A percentile compares a stretch with the other conserved stretches of the same genome.
These are phyloP conservation scores for Pyrgus malvae DNA, from an alignment of 2,888 invertebrate genomes.

Conservation along the genomic window DNA sequence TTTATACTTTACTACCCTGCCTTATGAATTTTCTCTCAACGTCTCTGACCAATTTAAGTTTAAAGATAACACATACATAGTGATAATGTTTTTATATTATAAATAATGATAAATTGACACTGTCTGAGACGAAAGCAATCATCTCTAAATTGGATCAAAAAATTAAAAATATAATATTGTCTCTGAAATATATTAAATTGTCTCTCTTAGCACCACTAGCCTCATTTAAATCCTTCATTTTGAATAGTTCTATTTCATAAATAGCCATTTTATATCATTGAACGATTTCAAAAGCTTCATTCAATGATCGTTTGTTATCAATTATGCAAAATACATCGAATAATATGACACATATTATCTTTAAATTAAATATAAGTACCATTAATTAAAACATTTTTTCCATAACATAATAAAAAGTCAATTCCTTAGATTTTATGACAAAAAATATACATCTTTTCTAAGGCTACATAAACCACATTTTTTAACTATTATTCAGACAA, in stretches of 20 bases:
- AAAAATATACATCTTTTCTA: constrained; percentile 4
- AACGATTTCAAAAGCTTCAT: background rate
- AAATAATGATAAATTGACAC: constrained; percentile 66
- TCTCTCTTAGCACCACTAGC: constrained; percentile 73
- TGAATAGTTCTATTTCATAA: constrained; percentile 1
- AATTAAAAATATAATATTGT: constrained; percentile 69
- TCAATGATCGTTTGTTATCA: background rate
- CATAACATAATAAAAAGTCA: constrained; percentile 17
- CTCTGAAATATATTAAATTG: constrained; percentile 70
- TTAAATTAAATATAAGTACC: no score
- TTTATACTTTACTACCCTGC: constrained; percentile 70
- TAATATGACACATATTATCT: no score
- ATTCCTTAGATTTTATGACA: constrained; percentile 25
- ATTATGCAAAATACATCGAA: background rate
- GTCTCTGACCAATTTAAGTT: constrained; percentile 42
- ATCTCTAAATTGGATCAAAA: constrained; percentile 70
- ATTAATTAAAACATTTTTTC: background rate
- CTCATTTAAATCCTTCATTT: constrained; percentile 37
- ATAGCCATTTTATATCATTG: constrained; percentile 14
- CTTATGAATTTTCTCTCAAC: constrained; percentile 56
- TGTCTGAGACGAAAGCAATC: constrained; percentile 55
- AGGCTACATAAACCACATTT: background rate
- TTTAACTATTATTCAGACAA: constrained; percentile 4
- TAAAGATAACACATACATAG: constrained; percentile 33
- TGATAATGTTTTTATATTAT: constrained; percentile 37